phyloP scores from a whole-genome alignment of 2,797 vertebrate species.

The Danio jaintianensis region DNA sequence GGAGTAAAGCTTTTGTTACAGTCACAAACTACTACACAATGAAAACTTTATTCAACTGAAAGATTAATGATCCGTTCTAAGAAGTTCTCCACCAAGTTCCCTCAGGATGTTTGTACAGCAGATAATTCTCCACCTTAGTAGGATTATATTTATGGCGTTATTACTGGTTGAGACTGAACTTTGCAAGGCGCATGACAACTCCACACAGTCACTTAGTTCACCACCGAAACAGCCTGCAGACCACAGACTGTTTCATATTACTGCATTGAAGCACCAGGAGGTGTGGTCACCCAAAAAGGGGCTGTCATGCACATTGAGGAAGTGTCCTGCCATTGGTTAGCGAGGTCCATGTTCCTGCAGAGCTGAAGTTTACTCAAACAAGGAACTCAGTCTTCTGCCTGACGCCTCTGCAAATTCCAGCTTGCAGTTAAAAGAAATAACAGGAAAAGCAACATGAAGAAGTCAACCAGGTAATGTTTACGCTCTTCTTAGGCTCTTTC shows the following conservation, averaged over 20 bases:
- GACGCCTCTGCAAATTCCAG: conserved; percentile 48
- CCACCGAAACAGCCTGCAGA: conserved; percentile 58
- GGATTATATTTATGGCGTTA: neutral
- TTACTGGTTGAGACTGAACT: conserved; percentile 26
- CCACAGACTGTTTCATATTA: conserved; percentile 60
- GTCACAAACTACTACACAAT: conserved; percentile 6
- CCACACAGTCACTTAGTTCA: neutral
- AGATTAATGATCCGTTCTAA: conserved; percentile 31
- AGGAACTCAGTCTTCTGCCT: conserved; percentile 72
- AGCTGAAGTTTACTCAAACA: conserved; percentile 73
- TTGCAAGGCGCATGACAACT: conserved; percentile 14
- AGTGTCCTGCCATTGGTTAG: conserved; percentile 73
- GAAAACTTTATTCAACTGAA: conserved; percentile 8
- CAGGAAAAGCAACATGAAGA: conserved; percentile 76
- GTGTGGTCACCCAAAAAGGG: conserved; percentile 61
- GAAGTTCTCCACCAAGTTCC: conserved; percentile 3
- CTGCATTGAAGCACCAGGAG: conserved; percentile 46
- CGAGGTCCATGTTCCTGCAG: conserved; percentile 51
- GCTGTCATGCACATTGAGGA: conserved; percentile 61
- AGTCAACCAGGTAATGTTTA: conserved; percentile 76
- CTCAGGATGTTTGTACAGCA: conserved; percentile 39
- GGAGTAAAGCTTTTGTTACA: neutral
- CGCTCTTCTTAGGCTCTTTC: conserved; percentile 14
- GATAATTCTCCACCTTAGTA: conserved; percentile 1
- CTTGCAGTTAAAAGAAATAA: conserved; percentile 57